phyloP scores from a whole-genome alignment of 2,113 vertebrate species.

The Xenopus borealis region DNA sequence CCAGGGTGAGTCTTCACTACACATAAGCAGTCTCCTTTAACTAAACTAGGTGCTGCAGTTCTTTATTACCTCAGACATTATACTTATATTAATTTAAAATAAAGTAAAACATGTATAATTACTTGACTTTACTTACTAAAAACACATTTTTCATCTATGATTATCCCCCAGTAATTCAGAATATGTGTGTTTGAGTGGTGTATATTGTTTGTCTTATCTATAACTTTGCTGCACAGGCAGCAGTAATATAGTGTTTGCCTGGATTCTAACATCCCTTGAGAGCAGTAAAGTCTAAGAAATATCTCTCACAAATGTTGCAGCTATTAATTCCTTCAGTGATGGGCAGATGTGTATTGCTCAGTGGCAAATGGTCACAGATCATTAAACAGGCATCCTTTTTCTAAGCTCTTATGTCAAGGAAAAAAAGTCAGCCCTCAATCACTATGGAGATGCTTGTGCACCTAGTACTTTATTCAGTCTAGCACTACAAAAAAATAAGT shows the following conservation, averaged over 20 bases:
- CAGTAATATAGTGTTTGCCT: not conserved
- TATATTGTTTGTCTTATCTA: not conserved
- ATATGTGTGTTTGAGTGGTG: too few relatives aligned
- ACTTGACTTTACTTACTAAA: too few relatives aligned
- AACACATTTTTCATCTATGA: too few relatives aligned
- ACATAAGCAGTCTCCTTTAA: too few relatives aligned
- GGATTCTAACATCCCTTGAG: not conserved
- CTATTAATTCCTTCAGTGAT: conserved; percentile 35
- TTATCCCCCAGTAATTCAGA: too few relatives aligned
- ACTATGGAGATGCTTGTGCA: conserved; percentile 49
- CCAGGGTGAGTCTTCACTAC: too few relatives aligned
- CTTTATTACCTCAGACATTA: too few relatives aligned
- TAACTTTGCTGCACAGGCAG: not conserved
- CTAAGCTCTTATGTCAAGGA: conserved; percentile 45
- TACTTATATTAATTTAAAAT: too few relatives aligned
- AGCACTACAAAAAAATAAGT: conserved; percentile 52
- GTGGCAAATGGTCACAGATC: conserved; percentile 48
- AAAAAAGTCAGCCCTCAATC: conserved; percentile 45
- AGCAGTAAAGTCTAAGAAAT: not conserved
- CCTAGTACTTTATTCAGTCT: conserved; percentile 51
- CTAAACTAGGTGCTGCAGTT: too few relatives aligned
- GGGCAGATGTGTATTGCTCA: conserved; percentile 27
- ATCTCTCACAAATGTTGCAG: conserved; percentile 9
- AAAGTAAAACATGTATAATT: too few relatives aligned
- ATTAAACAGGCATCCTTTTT: conserved; percentile 48